Evolutionary conservation across 2,113 vertebrate species (phyloP).

Genomic region (Siniperca knerii): DNA sequence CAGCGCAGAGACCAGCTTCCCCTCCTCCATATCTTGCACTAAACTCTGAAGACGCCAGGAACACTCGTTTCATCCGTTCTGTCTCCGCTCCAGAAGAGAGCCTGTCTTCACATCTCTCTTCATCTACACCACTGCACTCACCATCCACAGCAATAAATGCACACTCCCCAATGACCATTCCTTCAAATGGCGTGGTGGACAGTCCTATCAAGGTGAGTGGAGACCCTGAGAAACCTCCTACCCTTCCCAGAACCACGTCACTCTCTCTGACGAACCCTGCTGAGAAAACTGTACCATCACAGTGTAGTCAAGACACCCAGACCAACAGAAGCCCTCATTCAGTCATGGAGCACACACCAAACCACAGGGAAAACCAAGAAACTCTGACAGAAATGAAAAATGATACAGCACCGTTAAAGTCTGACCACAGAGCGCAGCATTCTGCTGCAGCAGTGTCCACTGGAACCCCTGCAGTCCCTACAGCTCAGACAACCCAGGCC

Average conservation of each 20-base stretch:
- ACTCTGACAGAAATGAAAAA: slow-evolving; percentile 18
- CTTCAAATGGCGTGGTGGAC: slow-evolving; percentile 7
- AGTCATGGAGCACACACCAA: slow-evolving; percentile 7
- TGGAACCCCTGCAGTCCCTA: not conserved
- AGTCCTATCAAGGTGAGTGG: slow-evolving; percentile 41
- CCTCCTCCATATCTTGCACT: slow-evolving; percentile 87
- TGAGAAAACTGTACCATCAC: slow-evolving; percentile 29
- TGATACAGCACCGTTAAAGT: slow-evolving; percentile 5
- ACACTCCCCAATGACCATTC: not conserved
- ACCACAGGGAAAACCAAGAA: slow-evolving; percentile 19
- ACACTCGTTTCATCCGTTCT: slow-evolving; percentile 61
- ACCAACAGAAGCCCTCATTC: slow-evolving; percentile 1
- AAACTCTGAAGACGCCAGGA: slow-evolving; percentile 86
- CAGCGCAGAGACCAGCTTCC: slow-evolving; percentile 82
- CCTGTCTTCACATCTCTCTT: slow-evolving; percentile 33
- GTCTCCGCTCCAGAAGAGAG: slow-evolving; percentile 55
- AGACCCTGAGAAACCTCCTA: slow-evolving; percentile 20
- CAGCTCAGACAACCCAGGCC: slow-evolving; percentile 21
- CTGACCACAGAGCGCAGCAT: not conserved
- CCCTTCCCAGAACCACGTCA: slow-evolving; percentile 21
- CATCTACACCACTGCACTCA: slow-evolving; percentile 29
- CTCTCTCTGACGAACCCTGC: not conserved
- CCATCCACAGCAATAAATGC: slow-evolving; percentile 64
- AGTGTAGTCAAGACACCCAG: slow-evolving; percentile 6
- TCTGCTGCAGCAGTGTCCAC: not conserved